Base-by-base conservation (phyloP, 2,113 vertebrate species). In the Eulacestoma nigropectus region DNA sequence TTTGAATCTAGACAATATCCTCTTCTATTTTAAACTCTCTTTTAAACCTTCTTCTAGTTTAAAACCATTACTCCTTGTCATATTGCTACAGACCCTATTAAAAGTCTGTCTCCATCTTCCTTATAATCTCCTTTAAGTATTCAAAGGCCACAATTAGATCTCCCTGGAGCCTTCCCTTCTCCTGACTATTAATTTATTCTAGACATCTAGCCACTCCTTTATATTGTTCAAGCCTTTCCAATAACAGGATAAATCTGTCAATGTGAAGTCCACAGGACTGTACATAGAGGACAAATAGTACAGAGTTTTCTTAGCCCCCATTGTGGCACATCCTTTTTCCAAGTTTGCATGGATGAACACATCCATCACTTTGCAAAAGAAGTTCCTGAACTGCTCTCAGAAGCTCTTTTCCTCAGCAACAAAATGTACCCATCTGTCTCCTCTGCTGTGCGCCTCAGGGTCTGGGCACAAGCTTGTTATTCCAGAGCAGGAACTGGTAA, bases 291-390 rank as follows among this genome's bases (percentile, higher is more conserved):
- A 93, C 73, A 93, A 81, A 95, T 2, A 93, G 72, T 63, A 81
- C 68, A 39, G 74, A 62, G 67, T 73, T 96, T 95, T 68, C 90
- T 93, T 73, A 68, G 74, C n/a, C 50, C 57, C 59, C 46, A 52
- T 80, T 91, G 87, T 33, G 78, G 53, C 62, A 93, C 46, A 85
- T 86, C 79, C 30, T 86, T 77, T 93, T 85, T 75, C 87, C 68
- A 92, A 49, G 55, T 73, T 65, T 80, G 56, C 7, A 6, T 72
- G 75, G 75, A 74, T 77, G 56, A 90, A 90, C 76, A 80, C 83
- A 96, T 95, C 79, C 93, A 86, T 93, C 83, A 88, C 59, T 95
- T 88, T 59, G 79, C 88, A 88, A 93, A 85, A 83, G 78, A 73
- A 90, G 79, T 63, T 93, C 85, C 83, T 35, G 60, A 92, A 75